These are phyloP conservation scores for Standfussiana lucernea DNA, from an alignment of 2,888 invertebrate species.

Conservation along the genomic window DNA sequence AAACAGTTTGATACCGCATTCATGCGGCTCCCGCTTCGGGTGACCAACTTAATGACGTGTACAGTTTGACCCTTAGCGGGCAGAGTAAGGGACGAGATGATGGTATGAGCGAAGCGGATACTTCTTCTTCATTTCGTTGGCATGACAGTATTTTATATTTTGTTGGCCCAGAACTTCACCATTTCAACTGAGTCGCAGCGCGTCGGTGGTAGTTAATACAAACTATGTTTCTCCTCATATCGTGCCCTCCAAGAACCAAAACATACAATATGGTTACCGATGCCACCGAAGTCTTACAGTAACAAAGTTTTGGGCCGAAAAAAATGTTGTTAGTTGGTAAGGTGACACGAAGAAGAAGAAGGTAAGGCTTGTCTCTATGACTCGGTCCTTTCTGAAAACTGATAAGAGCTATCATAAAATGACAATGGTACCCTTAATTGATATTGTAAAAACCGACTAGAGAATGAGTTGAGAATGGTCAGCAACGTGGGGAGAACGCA, in stretches of 20 bases:
- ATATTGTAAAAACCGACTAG: background rate
- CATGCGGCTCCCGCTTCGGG: slow-evolving; percentile 82
- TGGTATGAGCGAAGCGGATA: background rate
- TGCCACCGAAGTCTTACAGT: background rate
- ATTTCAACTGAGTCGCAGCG: background rate
- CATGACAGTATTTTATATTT: background rate
- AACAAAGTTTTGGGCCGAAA: background rate
- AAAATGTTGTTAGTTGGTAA: background rate
- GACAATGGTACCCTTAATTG: background rate
- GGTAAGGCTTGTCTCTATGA: background rate
- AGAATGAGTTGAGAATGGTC: background rate
- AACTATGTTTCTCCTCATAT: background rate
- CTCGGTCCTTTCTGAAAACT: background rate
- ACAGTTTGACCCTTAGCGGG: slow-evolving; percentile 78
- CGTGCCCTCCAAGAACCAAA: background rate
- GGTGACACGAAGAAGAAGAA: background rate
- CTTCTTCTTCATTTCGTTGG: background rate
- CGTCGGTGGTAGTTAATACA: background rate
- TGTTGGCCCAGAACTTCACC: background rate
- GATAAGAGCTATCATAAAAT: background rate
- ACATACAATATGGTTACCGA: background rate
- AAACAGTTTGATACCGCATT: slow-evolving; percentile 90
- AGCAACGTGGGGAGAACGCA: background rate
- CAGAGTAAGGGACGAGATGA: slow-evolving; percentile 63
- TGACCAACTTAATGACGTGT: slow-evolving; percentile 88